Percentiles rank a stretch among this genome's conserved stretches.
Conservation (phyloP, 1,140 invertebrate species). For the Ladona fulva region DNA sequence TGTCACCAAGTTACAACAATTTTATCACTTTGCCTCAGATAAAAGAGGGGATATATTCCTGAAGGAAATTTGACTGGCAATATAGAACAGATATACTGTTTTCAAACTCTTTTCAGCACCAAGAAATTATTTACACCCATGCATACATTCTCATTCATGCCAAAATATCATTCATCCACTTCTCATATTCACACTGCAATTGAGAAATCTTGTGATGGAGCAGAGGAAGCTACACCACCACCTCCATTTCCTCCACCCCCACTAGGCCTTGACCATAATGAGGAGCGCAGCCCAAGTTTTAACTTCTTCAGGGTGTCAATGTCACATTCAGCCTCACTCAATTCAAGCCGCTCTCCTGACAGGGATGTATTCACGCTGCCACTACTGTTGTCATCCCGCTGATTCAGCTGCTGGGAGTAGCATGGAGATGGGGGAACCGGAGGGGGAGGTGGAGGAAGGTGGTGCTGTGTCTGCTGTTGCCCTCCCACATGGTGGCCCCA, state of each 20-base stretch:
- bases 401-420: background rate
- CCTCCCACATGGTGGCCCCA: background rate
- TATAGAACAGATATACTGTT: background rate
- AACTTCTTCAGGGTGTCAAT: constrained; percentile 66
- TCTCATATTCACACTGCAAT: constrained; percentile 47
- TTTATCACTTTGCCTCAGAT: background rate
- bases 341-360: constrained; percentile 40
- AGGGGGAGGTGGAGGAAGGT: background rate
- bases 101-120: background rate
- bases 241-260: constrained; percentile 34
- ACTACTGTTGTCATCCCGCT: background rate
- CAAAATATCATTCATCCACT: background rate
- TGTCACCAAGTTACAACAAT: background rate
- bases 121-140: constrained; percentile 1
- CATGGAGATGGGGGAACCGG: background rate
- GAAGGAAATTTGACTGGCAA: background rate
- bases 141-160: background rate
- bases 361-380: background rate
- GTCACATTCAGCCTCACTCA: constrained; percentile 62
- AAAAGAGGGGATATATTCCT: background rate
- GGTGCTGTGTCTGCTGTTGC: background rate
- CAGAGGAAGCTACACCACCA: constrained; percentile 20
- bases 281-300: constrained; percentile 57
- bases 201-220: constrained; percentile 48
- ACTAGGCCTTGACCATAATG: constrained; percentile 57